Evolutionary conservation across 2,113 vertebrate genomes (phyloP), one percentile per base, ranked within the genome.

Genomic region (Aleadryas rufinucha): DNA sequence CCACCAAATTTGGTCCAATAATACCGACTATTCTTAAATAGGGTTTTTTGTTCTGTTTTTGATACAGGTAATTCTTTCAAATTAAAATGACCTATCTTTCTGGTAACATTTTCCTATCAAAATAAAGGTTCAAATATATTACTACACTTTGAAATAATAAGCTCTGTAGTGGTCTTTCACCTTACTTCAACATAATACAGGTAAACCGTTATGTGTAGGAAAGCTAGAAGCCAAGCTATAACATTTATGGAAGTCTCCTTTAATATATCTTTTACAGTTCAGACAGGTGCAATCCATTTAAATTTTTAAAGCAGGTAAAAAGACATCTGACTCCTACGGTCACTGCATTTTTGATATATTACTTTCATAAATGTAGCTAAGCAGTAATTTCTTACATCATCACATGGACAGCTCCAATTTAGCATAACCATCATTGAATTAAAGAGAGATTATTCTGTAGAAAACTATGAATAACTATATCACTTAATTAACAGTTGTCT

Each of bases 1-100:
- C 98, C 97, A 98, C 93, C 97, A 97, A 97, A 96, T 99, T 98
- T 98, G 98, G 98, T 98, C 98, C 96, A 91, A 93, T 98, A 98
- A 97, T 97, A 98, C 95, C 37, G 82, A 97, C 96, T 97, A 97
- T 63, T 97, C 97, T 91, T 96, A 84, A 94, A 87, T 87, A 92
- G 85, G 87, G 92, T 76, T 95, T 95, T 96, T 91, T 88, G 87
- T 95, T 96, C 83, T 91, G 57, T 87, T 93, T 97, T 97, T 97
- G 94, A 97, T 94, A 97, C 86, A 98, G 97, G 96, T 96, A 97
- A 95, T 97, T 97, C 60, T 97, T 98, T 97, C 97, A 98, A 98
- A 97, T 97, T 95, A 97, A 93, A 92, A 92, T 94, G 88, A 98
- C 75, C 78, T 97, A 97, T 95, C 91, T 96, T 97, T 97, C 90